A percentile compares a stretch with the other conserved stretches of the same genome.
These are phyloP conservation scores for Antedon bifida DNA, from an alignment of 35 echinoderm and acorn worm genomes.

Conservation along the genomic window DNA sequence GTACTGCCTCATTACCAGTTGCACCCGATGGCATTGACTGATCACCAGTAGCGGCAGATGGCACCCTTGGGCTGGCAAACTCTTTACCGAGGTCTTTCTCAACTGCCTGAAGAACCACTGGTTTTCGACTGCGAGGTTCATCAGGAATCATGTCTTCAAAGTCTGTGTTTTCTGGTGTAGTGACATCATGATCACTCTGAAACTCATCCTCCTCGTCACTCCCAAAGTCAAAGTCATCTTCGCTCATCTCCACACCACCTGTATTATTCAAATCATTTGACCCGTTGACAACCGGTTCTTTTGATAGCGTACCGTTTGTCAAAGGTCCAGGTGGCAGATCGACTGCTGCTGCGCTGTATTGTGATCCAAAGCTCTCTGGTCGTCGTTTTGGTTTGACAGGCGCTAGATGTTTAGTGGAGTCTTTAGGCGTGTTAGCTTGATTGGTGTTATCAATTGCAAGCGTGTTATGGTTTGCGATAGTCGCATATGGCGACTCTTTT, in stretches of 20 bases:
- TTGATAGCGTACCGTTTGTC: neutral
- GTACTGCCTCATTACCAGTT: neutral
- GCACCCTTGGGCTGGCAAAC: neutral
- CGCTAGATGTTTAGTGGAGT: conserved; percentile 20
- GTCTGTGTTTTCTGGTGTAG: conserved; percentile 76
- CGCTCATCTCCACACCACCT: neutral
- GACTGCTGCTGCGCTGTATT: conserved; percentile 37
- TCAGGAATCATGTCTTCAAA: conserved; percentile 84
- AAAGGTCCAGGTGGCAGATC: neutral
- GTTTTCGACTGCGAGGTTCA: neutral
- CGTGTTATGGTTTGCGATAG: neutral
- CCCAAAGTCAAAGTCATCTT: neutral
- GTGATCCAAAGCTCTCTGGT: conserved; percentile 77
- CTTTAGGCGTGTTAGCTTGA: neutral
- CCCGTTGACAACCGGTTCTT: neutral
- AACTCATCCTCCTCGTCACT: neutral
- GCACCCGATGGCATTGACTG: neutral
- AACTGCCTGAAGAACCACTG: neutral
- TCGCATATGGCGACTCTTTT: neutral
- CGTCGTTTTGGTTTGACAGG: conserved; percentile 53
- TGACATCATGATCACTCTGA: conserved; percentile 20
- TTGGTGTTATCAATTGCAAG: neutral
- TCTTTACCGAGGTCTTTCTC: neutral
- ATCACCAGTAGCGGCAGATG: neutral
- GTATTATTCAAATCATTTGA: neutral